Evolutionary conservation across 2,113 vertebrate species (phyloP).

Genomic region (Periophthalmodon schlosseri): DNA sequence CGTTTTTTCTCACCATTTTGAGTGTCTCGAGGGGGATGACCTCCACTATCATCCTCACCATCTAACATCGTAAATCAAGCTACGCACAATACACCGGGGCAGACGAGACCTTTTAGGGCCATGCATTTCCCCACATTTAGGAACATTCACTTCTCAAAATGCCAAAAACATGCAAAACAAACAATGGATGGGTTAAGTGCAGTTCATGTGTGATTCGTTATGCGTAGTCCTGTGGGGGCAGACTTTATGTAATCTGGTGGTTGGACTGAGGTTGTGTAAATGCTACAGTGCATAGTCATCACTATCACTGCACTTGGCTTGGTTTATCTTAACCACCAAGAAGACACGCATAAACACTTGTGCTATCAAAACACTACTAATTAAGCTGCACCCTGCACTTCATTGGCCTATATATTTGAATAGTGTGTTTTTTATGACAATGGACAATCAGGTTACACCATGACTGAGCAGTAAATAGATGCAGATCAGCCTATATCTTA

Average conservation of each 20-base stretch:
- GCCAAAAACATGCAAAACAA: neutral
- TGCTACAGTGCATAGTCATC: neutral
- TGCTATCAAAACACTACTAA: neutral
- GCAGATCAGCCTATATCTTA: too few relatives aligned
- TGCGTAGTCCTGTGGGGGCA: neutral
- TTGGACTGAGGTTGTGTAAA: neutral
- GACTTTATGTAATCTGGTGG: neutral
- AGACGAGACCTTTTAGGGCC: neutral
- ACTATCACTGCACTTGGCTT: neutral
- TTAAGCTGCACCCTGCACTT: neutral
- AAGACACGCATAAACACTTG: neutral
- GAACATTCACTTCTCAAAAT: neutral
- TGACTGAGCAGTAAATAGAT: too few relatives aligned
- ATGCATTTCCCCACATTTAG: neutral
- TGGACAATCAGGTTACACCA: neutral
- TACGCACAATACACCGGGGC: neutral
- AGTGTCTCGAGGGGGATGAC: neutral
- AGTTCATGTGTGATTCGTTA: slow-evolving; percentile 2
- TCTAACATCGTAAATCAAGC: neutral
- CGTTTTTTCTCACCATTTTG: neutral
- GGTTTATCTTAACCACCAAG: neutral
- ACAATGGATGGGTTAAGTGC: neutral
- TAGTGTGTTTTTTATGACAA: neutral
- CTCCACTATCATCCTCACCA: neutral
- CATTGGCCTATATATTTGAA: neutral